Base-by-base conservation (phyloP, 2,797 vertebrate species). In the Hyperoplus immaculatus region DNA sequence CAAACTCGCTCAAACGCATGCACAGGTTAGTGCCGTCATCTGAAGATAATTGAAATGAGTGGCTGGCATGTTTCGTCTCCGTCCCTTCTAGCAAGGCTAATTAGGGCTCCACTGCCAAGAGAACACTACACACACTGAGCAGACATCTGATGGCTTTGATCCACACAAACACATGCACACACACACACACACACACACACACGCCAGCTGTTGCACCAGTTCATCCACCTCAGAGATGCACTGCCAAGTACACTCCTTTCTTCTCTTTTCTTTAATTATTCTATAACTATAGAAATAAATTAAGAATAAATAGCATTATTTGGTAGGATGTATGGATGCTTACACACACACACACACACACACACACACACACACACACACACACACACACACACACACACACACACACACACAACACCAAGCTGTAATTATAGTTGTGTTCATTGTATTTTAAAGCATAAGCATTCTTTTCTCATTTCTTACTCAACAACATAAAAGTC, bases 71-170 rank as follows among this genome's bases (percentile, higher is more conserved):
- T 90, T 89, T 91, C 88, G 88, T 84, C 87, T 86, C 87, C 68
- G 71, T 89, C 91, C 87, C 81, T 87, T 85, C 82, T 81, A 87
- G 89, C 90, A 75, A 85, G 82, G 89, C 93, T 94, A 93, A 94
- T 93, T 94, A 94, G 87, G 72, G 82, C 86, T 87, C 69, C 72
- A 77, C 54, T 85, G 90, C 90, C 91, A 91, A 68, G 90, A 93
- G 90, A 94, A 86, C 83, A 83, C 61, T 77, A 78, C 85, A 75
- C 87, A 85, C 83, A 83, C 80, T 61, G 76, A 81, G 84, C 80
- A 81, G 84, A 90, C 89, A 78, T 87, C 86, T 81, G 87, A 91
- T 87, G 85, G 86, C 94, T 94, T 94, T 94, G 93, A 94, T 94
- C 94, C 90, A 72, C 68, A 53, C 86, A 64, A 68, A 56, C 69